Base-by-base conservation (phyloP, 2,113 vertebrate species). In the Eretmochelys imbricata region DNA sequence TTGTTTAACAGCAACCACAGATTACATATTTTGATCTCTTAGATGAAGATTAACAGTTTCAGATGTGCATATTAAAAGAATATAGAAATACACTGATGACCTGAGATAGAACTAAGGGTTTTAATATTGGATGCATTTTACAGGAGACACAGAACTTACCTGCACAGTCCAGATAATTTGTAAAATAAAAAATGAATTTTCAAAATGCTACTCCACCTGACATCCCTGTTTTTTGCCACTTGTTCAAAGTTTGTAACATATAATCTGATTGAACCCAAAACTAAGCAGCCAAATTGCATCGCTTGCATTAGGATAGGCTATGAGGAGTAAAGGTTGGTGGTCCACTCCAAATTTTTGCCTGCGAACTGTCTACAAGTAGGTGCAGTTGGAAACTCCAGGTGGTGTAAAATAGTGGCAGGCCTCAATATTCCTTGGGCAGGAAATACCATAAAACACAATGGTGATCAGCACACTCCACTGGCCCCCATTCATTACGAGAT, bases 201-300 rank as follows among this genome's bases (percentile, higher is more conserved):
- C 25, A 86, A 91, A 95, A 89, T 75, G 31, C 6, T 11, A 10
- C 49, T 96, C 38, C 8, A 4, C 87, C 87, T 92, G 85, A 96
- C 80, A 91, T 89, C 57, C 91, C 0, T 0, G 29, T 29, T 90
- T 83, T n/a, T 46, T 92, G 93, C 62, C 51, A 14, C 51, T 78
- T 90, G 90, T 78, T 90, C 83, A 31, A 80, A 86, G 51, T 38
- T 89, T 9, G 48, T 85, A 88, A 38, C 24, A 76, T 14, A 93
- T 49, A 11, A 78, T 94, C 89, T 85, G 91, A 95, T 93, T 87
- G 76, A 91, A 49, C 84, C 92, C 82, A 96, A 96, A 95, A 72
- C 93, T 91, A 80, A 85, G 8, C 24, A 87, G 90, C 85, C 72
- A 53, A 59, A 87, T 82, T 91, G 94, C 80, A 79, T 91, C 91